phyloP scores from a whole-genome alignment of 1,140 invertebrate species.

The Meloidogyne hapla region DNA sequence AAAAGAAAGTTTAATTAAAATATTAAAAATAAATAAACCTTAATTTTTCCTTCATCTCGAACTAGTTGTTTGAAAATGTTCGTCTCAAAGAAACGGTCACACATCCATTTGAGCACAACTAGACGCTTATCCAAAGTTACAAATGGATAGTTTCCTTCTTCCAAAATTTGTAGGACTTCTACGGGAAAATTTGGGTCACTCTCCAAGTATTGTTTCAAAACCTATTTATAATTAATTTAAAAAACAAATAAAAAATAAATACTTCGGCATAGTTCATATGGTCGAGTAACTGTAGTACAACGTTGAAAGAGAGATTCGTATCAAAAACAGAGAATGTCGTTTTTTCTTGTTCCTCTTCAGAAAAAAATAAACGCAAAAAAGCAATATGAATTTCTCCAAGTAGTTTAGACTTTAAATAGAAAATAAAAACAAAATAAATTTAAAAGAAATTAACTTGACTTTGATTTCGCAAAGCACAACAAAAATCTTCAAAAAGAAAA shows the following conservation, averaged over 20 bases:
- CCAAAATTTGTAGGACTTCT: constrained; percentile 40
- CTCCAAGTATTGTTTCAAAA: constrained; percentile 48
- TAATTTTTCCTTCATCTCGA: constrained; percentile 37
- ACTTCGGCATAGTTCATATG: constrained; percentile 51
- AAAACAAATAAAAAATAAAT: constrained; percentile 8
- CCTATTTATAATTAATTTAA: constrained; percentile 14
- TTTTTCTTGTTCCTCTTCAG: constrained; percentile 53
- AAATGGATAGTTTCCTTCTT: constrained; percentile 45
- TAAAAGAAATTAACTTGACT: constrained; percentile 7
- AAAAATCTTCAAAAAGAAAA: constrained; percentile 53
- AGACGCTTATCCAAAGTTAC: constrained; percentile 43
- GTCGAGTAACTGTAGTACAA: constrained; percentile 48
- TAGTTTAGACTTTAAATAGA: constrained; percentile 32
- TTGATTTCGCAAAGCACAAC: constrained; percentile 39
- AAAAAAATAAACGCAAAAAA: constrained; percentile 45
- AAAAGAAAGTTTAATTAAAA: constrained; percentile 10
- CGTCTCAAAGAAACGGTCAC: constrained; percentile 48
- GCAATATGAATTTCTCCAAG: constrained; percentile 52
- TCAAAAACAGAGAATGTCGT: constrained; percentile 46
- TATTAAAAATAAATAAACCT: constrained; percentile 19
- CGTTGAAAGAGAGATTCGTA: constrained; percentile 46
- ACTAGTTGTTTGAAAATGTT: constrained; percentile 33
- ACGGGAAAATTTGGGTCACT: constrained; percentile 37
- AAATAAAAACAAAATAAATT: neutral
- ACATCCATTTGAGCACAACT: constrained; percentile 45